A percentile compares a stretch with the other conserved stretches of the same genome.
Conservation (phyloP, 2,797 vertebrate species). For the Manis pentadactyla region DNA sequence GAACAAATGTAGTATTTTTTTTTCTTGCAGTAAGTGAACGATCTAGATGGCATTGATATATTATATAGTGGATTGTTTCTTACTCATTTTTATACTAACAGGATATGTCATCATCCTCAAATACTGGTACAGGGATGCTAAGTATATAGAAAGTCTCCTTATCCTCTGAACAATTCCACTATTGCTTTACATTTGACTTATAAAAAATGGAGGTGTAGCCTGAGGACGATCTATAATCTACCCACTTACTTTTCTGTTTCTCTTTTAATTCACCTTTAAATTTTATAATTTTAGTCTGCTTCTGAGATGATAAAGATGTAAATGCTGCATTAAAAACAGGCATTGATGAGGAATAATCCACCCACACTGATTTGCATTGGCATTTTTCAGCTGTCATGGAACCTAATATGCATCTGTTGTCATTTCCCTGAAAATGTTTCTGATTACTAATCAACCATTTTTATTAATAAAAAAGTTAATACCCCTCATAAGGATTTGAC, state of each 20-base stretch:
- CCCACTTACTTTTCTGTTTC: not conserved
- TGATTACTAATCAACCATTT: slow-evolving; percentile 73
- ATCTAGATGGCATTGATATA: not conserved
- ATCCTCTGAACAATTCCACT: not conserved
- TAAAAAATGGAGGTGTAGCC: not conserved
- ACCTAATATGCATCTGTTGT: slow-evolving; percentile 47
- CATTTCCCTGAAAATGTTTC: slow-evolving; percentile 72
- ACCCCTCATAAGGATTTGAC: slow-evolving; percentile 40
- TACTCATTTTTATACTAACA: not conserved
- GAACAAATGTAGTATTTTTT: slow-evolving; percentile 19
- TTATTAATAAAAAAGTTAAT: slow-evolving; percentile 73
- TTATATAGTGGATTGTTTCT: not conserved
- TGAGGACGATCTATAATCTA: not conserved
- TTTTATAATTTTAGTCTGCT: not conserved
- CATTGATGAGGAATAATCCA: slow-evolving; percentile 36
- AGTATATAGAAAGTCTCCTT: not conserved
- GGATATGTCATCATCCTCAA: not conserved
- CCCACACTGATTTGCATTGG: slow-evolving; percentile 52
- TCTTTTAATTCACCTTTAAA: slow-evolving; percentile 23
- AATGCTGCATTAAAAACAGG: not conserved
- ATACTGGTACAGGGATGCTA: not conserved
- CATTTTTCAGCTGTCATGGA: slow-evolving; percentile 42
- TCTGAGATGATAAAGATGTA: not conserved
- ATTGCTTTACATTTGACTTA: not conserved
- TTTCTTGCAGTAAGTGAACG: slow-evolving; percentile 14